Base-by-base conservation (phyloP, 2,113 vertebrate genomes). In the Tragulus kanchil region DNA sequence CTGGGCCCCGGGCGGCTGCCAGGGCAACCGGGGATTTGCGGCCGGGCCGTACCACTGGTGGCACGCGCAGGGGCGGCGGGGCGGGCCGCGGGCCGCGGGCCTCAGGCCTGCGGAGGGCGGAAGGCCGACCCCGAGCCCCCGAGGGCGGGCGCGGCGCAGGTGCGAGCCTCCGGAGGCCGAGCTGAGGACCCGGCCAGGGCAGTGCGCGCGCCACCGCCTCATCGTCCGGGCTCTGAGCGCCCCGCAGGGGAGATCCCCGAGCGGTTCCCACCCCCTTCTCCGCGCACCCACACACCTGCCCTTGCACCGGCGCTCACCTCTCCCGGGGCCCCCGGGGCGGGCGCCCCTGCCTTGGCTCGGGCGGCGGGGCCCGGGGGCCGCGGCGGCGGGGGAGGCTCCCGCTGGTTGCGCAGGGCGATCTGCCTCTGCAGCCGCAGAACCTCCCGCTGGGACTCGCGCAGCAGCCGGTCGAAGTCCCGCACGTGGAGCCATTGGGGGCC, bases 371-470 rank as follows among this genome's bases (percentile, higher is more conserved):
- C 93, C 6, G 3, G 23, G 77, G 95, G 16, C 83, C 95, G 45
- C 75, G 91, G 17, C 58, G 97, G 90, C 10, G n/a, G 94, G 3
- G 97, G 59, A 14, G 97, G 97, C 52, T 98, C 98, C 98, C 97
- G 98, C 98, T 98, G 98, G 67, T 98, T 98, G 95, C 98, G 98
- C 90, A 99, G 98, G 0, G 99, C 99, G 0, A 99, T 99, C 98
- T 99, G 99, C 64, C 99, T 98, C 98, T 99, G 99, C 85, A 99
- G 98, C 79, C 99, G 98, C 90, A 99, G 85, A 85, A 99, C 99
- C 98, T 99, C 99, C 84, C 98, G 99, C 98, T 99, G 99, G 88
- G 99, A 99, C 96, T 99, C 99, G 65, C 98, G 98, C 88, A 99
- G 98, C 93, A 99, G 98, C 78, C 99, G 99, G 96, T 99, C 99